Evolutionary conservation across 2,113 vertebrate species (phyloP), one percentile per base, ranked within the genome.

Genomic region (Origma solitaria): DNA sequence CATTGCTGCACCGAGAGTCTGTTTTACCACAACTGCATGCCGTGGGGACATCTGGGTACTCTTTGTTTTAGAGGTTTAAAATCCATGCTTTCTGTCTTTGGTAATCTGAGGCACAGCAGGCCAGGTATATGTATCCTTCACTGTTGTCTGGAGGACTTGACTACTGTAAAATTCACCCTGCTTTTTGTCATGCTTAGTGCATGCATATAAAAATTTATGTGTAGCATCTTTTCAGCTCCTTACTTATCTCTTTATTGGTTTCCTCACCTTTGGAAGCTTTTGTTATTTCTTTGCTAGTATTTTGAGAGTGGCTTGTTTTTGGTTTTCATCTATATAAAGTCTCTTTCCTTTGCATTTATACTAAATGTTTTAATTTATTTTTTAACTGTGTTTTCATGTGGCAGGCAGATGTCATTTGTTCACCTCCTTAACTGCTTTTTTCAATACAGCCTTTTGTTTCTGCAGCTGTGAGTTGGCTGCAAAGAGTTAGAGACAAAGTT

Each of bases 11-110:
- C 3, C 31, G 3, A 49, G 57, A 82, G 58, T 45, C 76, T 11
- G 18, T 12, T 13, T 13, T 25, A 4, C 11, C 57, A 2, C 40
- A 9, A 0, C 13, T 22, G 25, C 27, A 0, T 17, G 8, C 33
- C 21, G 30, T 5, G 37, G 82, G 33, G 11, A 75, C 44, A 33
- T 9, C 42, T 73, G 80, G 18, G 1, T 44, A 1, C 44, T 19
- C 35, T 47, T 37, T 50, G 54, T 5, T 62, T 54, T 14, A 50
- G 51, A 35, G 44, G 13, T 42, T 30, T 47, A 3, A 78, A 50
- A 69, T 58, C 38, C 21, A 0, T 31, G 35, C 37, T 75, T 42
- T 60, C 37, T 62, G 75, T 38, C 13, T 37, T 24, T 16, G 28
- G 9, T 31, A 33, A 14, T 17, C 42, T 71, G 38, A 11, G 4